phyloP scores from a whole-genome alignment of 2,888 invertebrate species.

The Caenorhabditis angaria region DNA sequence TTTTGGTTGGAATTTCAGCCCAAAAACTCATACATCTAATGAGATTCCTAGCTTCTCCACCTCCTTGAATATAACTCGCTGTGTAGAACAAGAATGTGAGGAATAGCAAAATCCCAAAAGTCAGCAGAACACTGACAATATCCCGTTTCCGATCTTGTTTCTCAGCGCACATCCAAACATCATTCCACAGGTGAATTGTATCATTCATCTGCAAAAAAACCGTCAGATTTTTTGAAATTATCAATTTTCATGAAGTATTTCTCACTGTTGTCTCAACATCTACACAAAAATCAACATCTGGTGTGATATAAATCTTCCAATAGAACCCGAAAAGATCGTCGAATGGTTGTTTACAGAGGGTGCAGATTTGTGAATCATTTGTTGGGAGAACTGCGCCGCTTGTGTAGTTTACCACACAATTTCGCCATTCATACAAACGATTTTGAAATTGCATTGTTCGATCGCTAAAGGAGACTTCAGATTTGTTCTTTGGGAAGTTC shows the following conservation, averaged over 20 bases:
- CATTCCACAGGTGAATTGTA: constrained; percentile 69
- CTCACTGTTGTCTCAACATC: constrained; percentile 68
- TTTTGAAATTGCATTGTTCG: constrained; percentile 54
- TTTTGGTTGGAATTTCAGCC: neutral
- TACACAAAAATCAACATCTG: constrained; percentile 67
- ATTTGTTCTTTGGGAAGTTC: constrained; percentile 54
- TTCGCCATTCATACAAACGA: constrained; percentile 57
- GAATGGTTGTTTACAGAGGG: constrained; percentile 56
- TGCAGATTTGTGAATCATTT: constrained; percentile 53
- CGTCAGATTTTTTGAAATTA: neutral
- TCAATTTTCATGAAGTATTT: constrained; percentile 6
- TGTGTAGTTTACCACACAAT: constrained; percentile 64
- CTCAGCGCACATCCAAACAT: constrained; percentile 66
- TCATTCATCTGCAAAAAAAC: constrained; percentile 69
- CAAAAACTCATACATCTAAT: constrained; percentile 59
- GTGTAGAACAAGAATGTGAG: constrained; percentile 67
- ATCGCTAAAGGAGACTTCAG: constrained; percentile 52
- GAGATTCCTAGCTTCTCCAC: constrained; percentile 55
- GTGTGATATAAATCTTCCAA: constrained; percentile 69
- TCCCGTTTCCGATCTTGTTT: constrained; percentile 44
- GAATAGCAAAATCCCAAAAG: constrained; percentile 53
- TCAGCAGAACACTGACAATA: constrained; percentile 40
- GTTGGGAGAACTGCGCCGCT: constrained; percentile 8
- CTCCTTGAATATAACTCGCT: constrained; percentile 69
- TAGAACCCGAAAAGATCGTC: constrained; percentile 64